A percentile compares a stretch with the other conserved stretches of the same genome.
Conservation (phyloP, 53 echinoderm and acorn worm species). For the Henricia sp. region DNA sequence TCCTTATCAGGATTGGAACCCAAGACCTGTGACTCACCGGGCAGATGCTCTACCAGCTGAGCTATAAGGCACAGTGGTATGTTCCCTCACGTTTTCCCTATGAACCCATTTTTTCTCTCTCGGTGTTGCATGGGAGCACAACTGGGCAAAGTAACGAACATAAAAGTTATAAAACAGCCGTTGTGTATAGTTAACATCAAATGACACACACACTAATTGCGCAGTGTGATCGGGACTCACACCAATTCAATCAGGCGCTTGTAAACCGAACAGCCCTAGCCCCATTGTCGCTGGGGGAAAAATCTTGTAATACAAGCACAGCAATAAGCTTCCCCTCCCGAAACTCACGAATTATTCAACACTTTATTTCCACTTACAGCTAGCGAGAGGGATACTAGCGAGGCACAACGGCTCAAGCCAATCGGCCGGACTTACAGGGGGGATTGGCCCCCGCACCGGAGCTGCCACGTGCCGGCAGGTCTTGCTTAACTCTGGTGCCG, state of each 20-base stretch:
- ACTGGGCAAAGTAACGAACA: no score
- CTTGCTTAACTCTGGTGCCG: slow-evolving; percentile 7
- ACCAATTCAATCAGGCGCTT: slow-evolving; percentile 48
- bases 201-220: slow-evolving; percentile 11
- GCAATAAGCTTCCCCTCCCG: slow-evolving; percentile 42
- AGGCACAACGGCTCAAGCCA: background rate
- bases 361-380: slow-evolving; percentile 61
- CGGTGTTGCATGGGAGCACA: no score
- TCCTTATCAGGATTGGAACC: no score
- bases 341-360: slow-evolving; percentile 56
- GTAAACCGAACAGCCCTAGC: slow-evolving; percentile 5
- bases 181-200: background rate
- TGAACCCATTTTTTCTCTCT: no score
- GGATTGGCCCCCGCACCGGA: background rate
- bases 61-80: no score
- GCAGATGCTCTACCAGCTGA: no score
- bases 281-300: slow-evolving; percentile 32
- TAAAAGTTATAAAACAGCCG: slow-evolving; percentile 30
- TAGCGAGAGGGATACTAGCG: background rate
- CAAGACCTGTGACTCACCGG: no score
- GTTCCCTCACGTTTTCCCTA: no score
- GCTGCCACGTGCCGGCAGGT: slow-evolving; percentile 17
- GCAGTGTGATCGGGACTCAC: slow-evolving; percentile 7
- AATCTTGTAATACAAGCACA: slow-evolving; percentile 12
- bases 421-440: slow-evolving; percentile 17